phyloP scores from a whole-genome alignment of 2,113 vertebrate genomes.

The Myotis lucifugus region DNA sequence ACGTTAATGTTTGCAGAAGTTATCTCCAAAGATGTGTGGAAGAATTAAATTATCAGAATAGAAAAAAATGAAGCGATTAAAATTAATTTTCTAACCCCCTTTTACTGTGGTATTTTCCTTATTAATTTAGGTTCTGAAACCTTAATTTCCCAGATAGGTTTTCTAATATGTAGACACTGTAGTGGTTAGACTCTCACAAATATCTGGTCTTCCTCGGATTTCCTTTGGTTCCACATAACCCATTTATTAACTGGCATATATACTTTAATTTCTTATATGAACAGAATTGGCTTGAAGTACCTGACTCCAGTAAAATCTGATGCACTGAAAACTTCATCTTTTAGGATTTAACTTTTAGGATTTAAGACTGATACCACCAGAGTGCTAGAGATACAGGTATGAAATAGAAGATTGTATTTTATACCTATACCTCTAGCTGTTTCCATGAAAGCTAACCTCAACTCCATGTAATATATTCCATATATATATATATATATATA shows the following conservation, averaged over 20 bases:
- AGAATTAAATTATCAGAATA: neutral
- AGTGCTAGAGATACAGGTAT: neutral
- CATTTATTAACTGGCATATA: neutral
- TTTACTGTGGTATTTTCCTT: neutral
- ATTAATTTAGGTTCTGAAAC: neutral
- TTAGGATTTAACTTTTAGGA: neutral
- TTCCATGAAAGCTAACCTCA: neutral
- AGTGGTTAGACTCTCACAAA: neutral
- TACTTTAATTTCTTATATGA: constrained; percentile 17
- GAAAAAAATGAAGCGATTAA: neutral
- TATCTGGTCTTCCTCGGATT: neutral
- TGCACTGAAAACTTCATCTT: neutral
- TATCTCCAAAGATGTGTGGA: neutral
- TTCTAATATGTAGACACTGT: neutral
- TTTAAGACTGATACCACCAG: neutral
- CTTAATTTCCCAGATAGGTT: neutral
- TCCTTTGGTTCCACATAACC: neutral
- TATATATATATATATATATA: too few species aligned
- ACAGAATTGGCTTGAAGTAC: neutral
- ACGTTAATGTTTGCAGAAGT: neutral
- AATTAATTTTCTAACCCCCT: neutral
- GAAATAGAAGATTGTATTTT: neutral
- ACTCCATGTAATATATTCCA: neutral
- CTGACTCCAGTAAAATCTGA: neutral
- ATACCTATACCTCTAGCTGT: neutral